Evolutionary conservation across 2,888 invertebrate species (phyloP).

Genomic region (Oscheius sp.): DNA sequence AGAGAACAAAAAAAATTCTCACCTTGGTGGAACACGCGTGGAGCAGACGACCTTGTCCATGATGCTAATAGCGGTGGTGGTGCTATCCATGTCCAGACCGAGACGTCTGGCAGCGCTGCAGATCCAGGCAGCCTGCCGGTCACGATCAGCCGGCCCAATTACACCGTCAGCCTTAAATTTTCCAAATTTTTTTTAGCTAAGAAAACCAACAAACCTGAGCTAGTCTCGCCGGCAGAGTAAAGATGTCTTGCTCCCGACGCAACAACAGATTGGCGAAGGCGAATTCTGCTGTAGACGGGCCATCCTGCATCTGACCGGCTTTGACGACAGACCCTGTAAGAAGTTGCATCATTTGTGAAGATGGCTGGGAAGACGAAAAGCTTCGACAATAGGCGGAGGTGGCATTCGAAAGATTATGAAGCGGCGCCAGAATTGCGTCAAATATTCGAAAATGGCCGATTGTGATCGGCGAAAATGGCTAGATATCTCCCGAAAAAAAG

Average conservation of each 20-base stretch:
- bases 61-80: slow-evolving; percentile 50
- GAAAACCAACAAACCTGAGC: slow-evolving; percentile 35
- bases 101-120: slow-evolving; percentile 45
- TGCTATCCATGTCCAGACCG: slow-evolving; percentile 48
- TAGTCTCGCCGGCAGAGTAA: slow-evolving; percentile 40
- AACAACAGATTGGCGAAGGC: slow-evolving; percentile 38
- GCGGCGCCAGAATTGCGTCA: neutral
- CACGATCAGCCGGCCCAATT: slow-evolving; percentile 54
- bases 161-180: slow-evolving; percentile 49
- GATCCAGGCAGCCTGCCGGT: slow-evolving; percentile 55
- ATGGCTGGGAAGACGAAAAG: neutral
- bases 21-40: slow-evolving; percentile 50
- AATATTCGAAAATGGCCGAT: slow-evolving; percentile 4
- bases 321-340: neutral
- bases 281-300: slow-evolving; percentile 22
- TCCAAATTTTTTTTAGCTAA: slow-evolving; percentile 16
- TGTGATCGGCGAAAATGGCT: neutral
- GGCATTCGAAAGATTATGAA: neutral
- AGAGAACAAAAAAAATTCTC: slow-evolving; percentile 10
- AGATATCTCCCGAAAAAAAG: too few species aligned
- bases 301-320: slow-evolving; percentile 37
- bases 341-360: neutral
- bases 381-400: neutral
- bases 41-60: slow-evolving; percentile 54
- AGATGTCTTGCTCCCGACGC: slow-evolving; percentile 31